These are phyloP conservation scores for Ahaetulla prasina DNA, from an alignment of 2,113 vertebrate genomes.

Conservation along the genomic window DNA sequence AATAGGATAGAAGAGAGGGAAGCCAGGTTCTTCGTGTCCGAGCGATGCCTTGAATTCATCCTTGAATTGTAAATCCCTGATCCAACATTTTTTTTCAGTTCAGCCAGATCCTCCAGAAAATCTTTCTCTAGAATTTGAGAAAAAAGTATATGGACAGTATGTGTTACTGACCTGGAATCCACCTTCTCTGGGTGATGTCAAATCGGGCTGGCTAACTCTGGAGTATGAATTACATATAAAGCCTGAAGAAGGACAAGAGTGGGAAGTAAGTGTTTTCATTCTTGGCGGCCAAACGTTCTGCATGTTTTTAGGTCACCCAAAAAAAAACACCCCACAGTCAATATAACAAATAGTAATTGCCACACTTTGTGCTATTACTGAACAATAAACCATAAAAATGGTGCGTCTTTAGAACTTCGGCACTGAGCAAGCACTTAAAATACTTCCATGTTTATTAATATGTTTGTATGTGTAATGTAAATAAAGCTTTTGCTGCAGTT, in stretches of 20 bases:
- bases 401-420: not conserved
- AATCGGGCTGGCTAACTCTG: constrained; percentile 83
- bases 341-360: not conserved
- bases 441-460: not conserved
- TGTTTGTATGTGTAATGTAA: not conserved
- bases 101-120: constrained; percentile 78
- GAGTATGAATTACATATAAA: constrained; percentile 80
- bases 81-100: constrained; percentile 64
- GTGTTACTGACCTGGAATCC: constrained; percentile 77
- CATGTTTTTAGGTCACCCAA: not conserved
- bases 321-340: not conserved
- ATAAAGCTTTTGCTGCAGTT: not conserved
- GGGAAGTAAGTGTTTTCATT: constrained; percentile 72
- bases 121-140: constrained; percentile 59
- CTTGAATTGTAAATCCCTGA: not conserved
- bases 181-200: constrained; percentile 73
- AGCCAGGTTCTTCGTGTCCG: not conserved
- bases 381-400: not conserved
- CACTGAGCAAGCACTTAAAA: not conserved
- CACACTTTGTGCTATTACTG: not conserved
- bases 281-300: not conserved
- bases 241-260: constrained; percentile 65
- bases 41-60: not conserved
- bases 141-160: constrained; percentile 64
- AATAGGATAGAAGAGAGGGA: not conserved